Evolutionary conservation across 2,113 vertebrate genomes (phyloP).

Genomic region (Acanthisitta chloris): DNA sequence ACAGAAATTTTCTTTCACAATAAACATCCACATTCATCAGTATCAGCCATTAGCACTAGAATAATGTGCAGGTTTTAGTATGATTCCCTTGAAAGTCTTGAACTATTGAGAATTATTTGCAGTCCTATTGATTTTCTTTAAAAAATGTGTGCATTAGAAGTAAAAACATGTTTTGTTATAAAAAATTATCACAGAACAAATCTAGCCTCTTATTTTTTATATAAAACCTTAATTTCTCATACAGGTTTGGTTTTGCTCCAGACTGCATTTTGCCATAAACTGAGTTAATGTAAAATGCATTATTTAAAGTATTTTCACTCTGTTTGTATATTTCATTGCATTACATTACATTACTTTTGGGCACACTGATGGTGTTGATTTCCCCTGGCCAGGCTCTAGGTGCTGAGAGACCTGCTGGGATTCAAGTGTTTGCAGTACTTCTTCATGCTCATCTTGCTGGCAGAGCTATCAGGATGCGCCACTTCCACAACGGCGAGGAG

Average conservation of each 20-base stretch:
- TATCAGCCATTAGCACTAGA: neutral
- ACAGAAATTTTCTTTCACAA: neutral
- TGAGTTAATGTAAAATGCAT: neutral
- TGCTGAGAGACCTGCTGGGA: constrained; percentile 80
- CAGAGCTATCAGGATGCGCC: constrained; percentile 80
- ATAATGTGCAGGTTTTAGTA: neutral
- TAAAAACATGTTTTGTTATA: neutral
- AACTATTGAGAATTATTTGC: neutral
- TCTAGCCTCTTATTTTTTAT: neutral
- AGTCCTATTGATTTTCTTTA: neutral
- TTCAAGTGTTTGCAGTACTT: constrained; percentile 83
- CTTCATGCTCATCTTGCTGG: constrained; percentile 87
- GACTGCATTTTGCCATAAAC: neutral
- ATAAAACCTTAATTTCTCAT: neutral
- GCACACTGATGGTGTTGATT: neutral
- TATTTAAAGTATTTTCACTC: neutral
- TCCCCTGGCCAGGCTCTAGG: constrained; percentile 74
- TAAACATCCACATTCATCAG: neutral
- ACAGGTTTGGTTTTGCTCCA: neutral
- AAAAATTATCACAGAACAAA: neutral
- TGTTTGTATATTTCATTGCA: neutral
- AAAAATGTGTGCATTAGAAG: neutral
- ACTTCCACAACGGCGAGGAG: constrained; percentile 80
- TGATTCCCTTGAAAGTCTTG: neutral
- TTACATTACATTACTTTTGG: neutral